Base-by-base conservation (phyloP, 2,113 vertebrate species). In the Chionomys nivalis region DNA sequence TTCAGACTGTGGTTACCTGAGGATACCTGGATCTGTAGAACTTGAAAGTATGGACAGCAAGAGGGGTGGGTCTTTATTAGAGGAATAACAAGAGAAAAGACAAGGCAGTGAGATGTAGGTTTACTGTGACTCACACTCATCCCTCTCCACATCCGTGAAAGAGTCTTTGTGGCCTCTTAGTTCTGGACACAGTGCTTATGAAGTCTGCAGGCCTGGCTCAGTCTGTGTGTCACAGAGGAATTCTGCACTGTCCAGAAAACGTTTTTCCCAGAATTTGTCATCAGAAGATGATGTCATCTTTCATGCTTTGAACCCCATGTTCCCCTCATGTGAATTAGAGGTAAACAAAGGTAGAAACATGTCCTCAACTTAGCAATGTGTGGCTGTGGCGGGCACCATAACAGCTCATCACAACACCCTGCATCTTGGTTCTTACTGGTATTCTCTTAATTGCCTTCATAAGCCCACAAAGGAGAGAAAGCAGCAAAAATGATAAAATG, bases 371-470 rank as follows among this genome's bases (percentile, higher is more conserved):
- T n/a, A 79, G 44, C 14, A 90, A 87, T 49, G 26, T 4, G 2
- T 0, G 0, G 1, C 10, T 9, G 9, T 26, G 39, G 90, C 6
- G 93, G 58, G 4, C n/a, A 7, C 42, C 72, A 13, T 39, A 76
- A 39, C 36, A 2, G 93, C 8, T 39, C 36, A 90, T 21, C 16
- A 47, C 36, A 58, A 87, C 2, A 31, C 9, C 14, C 13, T 55
- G 19, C 17, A 9, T 39, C 70, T 73, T 0, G 11, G 47, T 91
- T 89, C 92, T 93, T 95, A 61, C 23, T 42, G 70, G 78, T 49
- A 47, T 7, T 89, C 94, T 89, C 63, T 79, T 68, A 75, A 12
- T 96, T 93, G 42, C 65, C 61, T 92, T 92, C 90, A 42, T 73
- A 95, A 96, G 58, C 42, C 28, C 21, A 9, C 9, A 8, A 87